Percentiles rank a stretch among this genome's conserved stretches.
phyloP scores from a whole-genome alignment of 2,888 invertebrate species.

The Synergus japonicus region DNA sequence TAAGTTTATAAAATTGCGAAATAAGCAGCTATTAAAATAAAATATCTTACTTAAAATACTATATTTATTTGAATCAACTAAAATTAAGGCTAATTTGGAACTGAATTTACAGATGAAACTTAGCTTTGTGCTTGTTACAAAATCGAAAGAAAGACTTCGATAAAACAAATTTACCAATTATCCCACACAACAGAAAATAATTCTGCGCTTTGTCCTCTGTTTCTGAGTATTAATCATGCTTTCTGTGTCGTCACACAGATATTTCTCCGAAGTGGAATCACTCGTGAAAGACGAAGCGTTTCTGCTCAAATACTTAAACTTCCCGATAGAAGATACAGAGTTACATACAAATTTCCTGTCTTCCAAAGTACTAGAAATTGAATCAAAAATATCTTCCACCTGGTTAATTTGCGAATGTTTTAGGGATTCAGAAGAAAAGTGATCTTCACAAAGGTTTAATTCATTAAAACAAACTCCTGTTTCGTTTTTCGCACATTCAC shows the following conservation, averaged over 20 bases:
- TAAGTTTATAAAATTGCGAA: background rate
- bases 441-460: constrained; percentile 4
- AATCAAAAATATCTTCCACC: background rate
- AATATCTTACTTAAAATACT: background rate
- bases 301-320: constrained; percentile 19
- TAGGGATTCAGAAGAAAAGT: background rate
- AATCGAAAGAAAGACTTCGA: background rate
- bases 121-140: background rate
- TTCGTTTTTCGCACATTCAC: background rate
- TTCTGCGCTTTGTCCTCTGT: constrained; percentile 40
- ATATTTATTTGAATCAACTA: background rate
- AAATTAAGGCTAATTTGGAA: background rate
- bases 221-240: constrained; percentile 15
- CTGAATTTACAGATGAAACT: background rate
- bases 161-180: constrained; percentile 19
- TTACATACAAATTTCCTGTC: constrained; percentile 1
- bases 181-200: constrained; percentile 49
- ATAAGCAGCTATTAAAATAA: background rate
- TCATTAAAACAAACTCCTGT: background rate
- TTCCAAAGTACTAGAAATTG: background rate
- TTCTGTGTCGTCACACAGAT: constrained; percentile 34
- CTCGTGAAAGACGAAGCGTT: constrained; percentile 25
- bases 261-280: constrained; percentile 9
- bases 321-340: background rate
- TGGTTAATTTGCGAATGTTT: background rate